Evolutionary conservation across 2,113 vertebrate genomes (phyloP).

Genomic region (Syngnathus typhle): DNA sequence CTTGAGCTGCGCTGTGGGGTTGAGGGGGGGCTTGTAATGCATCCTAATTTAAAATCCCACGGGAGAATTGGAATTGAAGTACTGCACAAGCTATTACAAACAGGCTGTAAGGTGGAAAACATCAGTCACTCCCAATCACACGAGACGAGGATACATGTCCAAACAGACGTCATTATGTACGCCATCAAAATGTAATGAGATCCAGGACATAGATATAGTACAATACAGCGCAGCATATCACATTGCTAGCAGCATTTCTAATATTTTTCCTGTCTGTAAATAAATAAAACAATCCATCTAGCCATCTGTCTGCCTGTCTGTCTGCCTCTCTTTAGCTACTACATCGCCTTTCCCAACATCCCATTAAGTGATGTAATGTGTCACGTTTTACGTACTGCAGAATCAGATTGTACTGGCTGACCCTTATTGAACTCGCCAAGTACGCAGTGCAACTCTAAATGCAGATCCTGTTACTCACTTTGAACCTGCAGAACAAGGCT

Average conservation of each 20-base stretch:
- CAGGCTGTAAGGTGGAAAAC: background rate
- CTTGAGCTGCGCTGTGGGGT: constrained; percentile 7
- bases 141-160: background rate
- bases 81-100: background rate
- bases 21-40: constrained; percentile 12
- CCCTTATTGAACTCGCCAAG: constrained; percentile 12
- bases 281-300: too few species aligned
- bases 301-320: too few species aligned
- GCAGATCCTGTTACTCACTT: constrained; percentile 19
- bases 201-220: too few species aligned
- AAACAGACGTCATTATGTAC: too few species aligned
- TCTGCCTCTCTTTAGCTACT: too few species aligned
- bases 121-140: background rate
- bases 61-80: background rate
- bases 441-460: background rate
- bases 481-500: constrained; percentile 28
- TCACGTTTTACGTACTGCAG: constrained; percentile 15
- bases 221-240: too few species aligned
- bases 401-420: constrained; percentile 26
- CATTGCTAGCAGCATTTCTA: too few species aligned
- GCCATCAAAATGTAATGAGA: too few species aligned
- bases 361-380: background rate
- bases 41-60: background rate
- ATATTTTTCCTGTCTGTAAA: too few species aligned
- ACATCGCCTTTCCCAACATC: too few species aligned